Evolutionary conservation across 1,140 invertebrate species (phyloP).

Genomic region (Gonatopus flavifemur): DNA sequence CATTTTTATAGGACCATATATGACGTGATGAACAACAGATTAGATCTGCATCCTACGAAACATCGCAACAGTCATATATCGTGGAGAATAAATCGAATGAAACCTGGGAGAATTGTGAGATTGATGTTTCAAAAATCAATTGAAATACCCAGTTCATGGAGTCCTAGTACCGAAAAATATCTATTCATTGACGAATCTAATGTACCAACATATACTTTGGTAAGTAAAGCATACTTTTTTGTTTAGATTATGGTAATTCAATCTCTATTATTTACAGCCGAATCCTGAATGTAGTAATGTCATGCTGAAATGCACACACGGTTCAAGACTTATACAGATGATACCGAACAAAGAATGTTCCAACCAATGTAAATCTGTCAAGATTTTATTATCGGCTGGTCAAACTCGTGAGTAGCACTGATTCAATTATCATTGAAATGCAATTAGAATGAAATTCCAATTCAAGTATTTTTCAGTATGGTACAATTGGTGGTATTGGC

Average conservation of each 20-base stretch:
- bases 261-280: conserved; percentile 54
- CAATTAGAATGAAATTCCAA: not conserved
- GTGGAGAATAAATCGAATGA: conserved; percentile 74
- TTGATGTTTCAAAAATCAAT: conserved; percentile 67
- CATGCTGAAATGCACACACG: conserved; percentile 68
- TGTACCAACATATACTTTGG: conserved; percentile 62
- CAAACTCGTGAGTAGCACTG: conserved; percentile 67
- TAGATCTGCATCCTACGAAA: conserved; percentile 31
- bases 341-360: conserved; percentile 69
- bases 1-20: conserved; percentile 43
- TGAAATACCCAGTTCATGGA: conserved; percentile 63
- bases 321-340: conserved; percentile 66
- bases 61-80: conserved; percentile 46
- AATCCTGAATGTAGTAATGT: conserved; percentile 77
- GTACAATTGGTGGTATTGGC: conserved; percentile 86
- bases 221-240: conserved; percentile 34
- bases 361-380: conserved; percentile 65
- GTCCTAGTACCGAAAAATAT: conserved; percentile 72
- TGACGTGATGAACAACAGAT: conserved; percentile 37
- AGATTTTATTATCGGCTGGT: conserved; percentile 65
- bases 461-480: conserved; percentile 66
- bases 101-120: conserved; percentile 65
- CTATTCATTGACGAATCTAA: conserved; percentile 69
- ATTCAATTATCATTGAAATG: not conserved
- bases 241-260: not conserved